Conservation (phyloP, 2,113 vertebrate species). For the Albula goreensis region DNA sequence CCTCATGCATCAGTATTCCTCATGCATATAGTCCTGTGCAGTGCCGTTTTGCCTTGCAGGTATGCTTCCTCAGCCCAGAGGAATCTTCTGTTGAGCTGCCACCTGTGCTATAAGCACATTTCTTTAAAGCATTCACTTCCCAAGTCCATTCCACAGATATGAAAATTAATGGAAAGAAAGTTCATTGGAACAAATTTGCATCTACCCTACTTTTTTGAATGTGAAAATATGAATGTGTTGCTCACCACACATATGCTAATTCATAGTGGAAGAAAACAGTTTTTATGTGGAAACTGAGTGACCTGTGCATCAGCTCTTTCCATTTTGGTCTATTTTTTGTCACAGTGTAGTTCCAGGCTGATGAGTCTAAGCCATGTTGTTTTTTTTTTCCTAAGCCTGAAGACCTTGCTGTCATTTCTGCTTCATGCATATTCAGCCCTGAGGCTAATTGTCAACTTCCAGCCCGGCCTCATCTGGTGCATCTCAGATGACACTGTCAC, state of each 20-base stretch:
- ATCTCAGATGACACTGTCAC: constrained; percentile 21
- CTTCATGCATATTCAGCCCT: constrained; percentile 24
- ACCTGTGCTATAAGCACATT: background rate
- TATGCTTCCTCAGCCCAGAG: background rate
- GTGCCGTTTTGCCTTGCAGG: background rate
- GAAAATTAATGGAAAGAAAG: background rate
- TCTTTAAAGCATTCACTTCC: background rate
- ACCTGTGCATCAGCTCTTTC: too few relatives aligned
- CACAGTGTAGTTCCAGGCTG: background rate
- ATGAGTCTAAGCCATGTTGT: background rate
- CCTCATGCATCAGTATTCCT: background rate
- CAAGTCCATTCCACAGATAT: background rate
- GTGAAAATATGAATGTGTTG: constrained; percentile 17
- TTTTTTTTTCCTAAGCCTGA: background rate
- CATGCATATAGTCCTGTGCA: background rate
- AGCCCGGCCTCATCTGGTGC: constrained; percentile 9
- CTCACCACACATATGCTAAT: constrained; percentile 10
- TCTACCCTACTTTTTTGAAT: constrained; percentile 8
- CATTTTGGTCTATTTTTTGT: background rate
- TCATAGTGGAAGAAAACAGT: too few relatives aligned
- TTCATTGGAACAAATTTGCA: background rate
- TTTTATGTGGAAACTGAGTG: too few relatives aligned
- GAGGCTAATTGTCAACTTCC: constrained; percentile 22
- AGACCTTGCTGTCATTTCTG: constrained; percentile 8
- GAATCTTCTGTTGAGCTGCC: background rate